Evolutionary conservation across 2,888 invertebrate genomes (phyloP).

Genomic region (Tetragonula carbonaria): DNA sequence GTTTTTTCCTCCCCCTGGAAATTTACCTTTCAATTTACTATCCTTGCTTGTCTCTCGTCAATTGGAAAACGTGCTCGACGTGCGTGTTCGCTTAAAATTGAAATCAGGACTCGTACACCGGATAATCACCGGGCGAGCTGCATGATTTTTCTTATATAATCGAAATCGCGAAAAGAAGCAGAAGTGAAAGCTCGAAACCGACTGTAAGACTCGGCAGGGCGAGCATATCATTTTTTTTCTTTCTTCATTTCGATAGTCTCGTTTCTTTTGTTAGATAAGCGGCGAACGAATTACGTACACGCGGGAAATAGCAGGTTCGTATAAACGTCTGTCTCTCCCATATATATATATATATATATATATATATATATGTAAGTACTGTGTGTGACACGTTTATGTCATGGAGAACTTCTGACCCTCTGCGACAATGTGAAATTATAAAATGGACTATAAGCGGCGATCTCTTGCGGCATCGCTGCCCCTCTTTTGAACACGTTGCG

Average conservation of each 20-base stretch:
- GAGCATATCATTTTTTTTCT: constrained; percentile 7
- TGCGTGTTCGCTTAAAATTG: background rate
- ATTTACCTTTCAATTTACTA: background rate
- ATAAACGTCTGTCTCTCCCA: background rate
- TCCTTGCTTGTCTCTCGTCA: background rate
- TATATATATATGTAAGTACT: too few species aligned
- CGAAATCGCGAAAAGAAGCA: background rate
- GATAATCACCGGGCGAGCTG: constrained; percentile 19
- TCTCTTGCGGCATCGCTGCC: background rate
- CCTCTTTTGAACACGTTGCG: background rate
- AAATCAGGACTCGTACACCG: constrained; percentile 1
- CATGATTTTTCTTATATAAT: constrained; percentile 47
- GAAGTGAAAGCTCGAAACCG: constrained; percentile 42
- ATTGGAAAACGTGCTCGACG: background rate
- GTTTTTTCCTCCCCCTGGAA: too few species aligned
- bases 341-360: too few species aligned
- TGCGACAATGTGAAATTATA: background rate
- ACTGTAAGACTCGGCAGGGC: constrained; percentile 21
- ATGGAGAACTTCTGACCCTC: background rate
- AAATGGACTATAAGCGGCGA: background rate
- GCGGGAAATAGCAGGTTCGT: background rate
- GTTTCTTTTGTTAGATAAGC: constrained; percentile 20
- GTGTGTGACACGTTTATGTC: constrained; percentile 10
- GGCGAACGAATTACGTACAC: constrained; percentile 13
- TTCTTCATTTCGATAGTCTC: background rate